phyloP scores from a whole-genome alignment of 2,888 invertebrate genomes.

The Phengaris alcon region DNA sequence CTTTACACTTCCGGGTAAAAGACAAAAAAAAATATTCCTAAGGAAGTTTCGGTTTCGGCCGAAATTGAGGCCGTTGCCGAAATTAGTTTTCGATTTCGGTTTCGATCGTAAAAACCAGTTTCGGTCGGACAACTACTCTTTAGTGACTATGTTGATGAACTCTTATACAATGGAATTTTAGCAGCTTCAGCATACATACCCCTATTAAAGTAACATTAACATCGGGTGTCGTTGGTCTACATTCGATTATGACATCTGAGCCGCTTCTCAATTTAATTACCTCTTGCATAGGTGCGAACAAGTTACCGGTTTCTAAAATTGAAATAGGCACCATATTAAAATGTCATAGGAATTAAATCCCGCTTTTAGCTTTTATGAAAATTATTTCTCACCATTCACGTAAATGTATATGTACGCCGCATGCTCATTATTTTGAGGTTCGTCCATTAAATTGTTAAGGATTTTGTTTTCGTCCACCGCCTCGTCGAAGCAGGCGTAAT shows the following conservation, averaged over 20 bases:
- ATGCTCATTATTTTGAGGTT: constrained; percentile 59
- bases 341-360: constrained; percentile 31
- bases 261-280: constrained; percentile 53
- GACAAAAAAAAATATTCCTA: too few relatives aligned
- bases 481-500: constrained; percentile 76
- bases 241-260: constrained; percentile 61
- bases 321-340: constrained; percentile 39
- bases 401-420: constrained; percentile 67
- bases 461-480: constrained; percentile 52
- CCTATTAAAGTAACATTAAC: constrained; percentile 55
- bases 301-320: constrained; percentile 65
- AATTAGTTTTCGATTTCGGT: too few relatives aligned
- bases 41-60: too few relatives aligned
- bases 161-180: constrained; percentile 18
- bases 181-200: constrained; percentile 59
- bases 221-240: constrained; percentile 72
- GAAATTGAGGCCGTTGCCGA: too few relatives aligned
- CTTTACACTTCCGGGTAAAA: too few relatives aligned
- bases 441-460: constrained; percentile 54
- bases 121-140: not conserved
- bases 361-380: not conserved
- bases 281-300: constrained; percentile 68
- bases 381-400: constrained; percentile 64
- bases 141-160: not conserved
- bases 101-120: too few relatives aligned